Base-by-base conservation (phyloP, 2,113 vertebrate genomes). In the Rhagologus leucostigma region DNA sequence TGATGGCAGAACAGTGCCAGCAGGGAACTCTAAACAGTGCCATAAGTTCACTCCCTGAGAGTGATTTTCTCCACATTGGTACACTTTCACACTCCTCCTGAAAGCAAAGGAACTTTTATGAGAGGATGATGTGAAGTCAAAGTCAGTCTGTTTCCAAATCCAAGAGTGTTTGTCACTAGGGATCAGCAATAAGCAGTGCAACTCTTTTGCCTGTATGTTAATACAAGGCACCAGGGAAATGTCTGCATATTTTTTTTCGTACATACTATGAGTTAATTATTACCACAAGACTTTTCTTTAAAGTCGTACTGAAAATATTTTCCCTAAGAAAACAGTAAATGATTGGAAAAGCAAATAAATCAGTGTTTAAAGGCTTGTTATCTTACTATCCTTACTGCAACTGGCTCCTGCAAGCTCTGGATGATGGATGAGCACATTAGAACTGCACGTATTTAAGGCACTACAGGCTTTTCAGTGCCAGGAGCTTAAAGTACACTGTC, bases 271-370 rank as follows among this genome's bases (percentile, higher is more conserved):
- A 87, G 87, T 95, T 96, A 95, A 96, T 96, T 95, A 90, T 96
- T 96, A 86, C 87, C 92, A 87, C 87, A 88, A 96, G 93, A 95
- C 77, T 94, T 84, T 91, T 90, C 71, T 90, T 88, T 86, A 84
- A 96, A 94, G 92, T 83, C 12, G 3, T 88, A 77, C 71, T 93
- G 88, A 88, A 96, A 96, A 88, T 93, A 92, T 89, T 94, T 92
- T 96, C 80, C 80, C 64, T 90, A 63, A 87, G 90, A 97, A 96
- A 93, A 95, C 79, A 93, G 69, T 65, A 83, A 95, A 22, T 82
- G n/a, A 93, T 93, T 87, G 83, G 88, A 84, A 90, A 96, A 89
- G 90, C 93, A 96, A 97, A 96, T 94, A 94, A 95, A 95, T 96
- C 93, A 82, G 79, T 87, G 76, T 95, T 93, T 96, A 95, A 94